Conservation (phyloP, 2,113 vertebrate species). For the Sander lucioperca region DNA sequence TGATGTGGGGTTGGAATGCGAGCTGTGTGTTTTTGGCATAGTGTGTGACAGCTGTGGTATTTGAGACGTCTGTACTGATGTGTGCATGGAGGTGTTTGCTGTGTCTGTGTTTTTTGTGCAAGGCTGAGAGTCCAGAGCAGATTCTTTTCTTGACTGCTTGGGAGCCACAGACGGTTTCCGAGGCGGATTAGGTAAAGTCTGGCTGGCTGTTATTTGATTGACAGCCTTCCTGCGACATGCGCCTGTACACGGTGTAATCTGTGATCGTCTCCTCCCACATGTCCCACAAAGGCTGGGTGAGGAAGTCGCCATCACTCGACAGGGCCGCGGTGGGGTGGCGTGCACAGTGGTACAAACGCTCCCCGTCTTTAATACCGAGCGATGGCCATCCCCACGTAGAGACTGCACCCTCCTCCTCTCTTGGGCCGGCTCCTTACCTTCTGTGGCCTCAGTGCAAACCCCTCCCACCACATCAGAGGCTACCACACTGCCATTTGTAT, state of each 20-base stretch:
- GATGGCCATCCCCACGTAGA: conserved; percentile 72
- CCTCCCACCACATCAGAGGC: conserved; percentile 84
- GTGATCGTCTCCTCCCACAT: conserved; percentile 80
- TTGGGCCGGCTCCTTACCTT: conserved; percentile 52
- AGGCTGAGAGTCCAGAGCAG: conserved; percentile 52
- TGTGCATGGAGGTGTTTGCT: conserved; percentile 40
- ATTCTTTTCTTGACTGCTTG: conserved; percentile 67
- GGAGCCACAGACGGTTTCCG: conserved; percentile 49
- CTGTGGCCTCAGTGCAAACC: conserved; percentile 80
- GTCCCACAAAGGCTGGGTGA: conserved; percentile 76
- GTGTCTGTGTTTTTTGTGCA: conserved; percentile 55
- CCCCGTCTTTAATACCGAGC: conserved; percentile 63
- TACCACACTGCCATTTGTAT: conserved; percentile 86
- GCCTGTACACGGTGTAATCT: conserved; percentile 77
- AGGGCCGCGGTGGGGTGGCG: conserved; percentile 79
- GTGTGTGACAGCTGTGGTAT: conserved; percentile 73
- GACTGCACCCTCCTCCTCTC: conserved; percentile 80
- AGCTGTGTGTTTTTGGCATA: conserved; percentile 75
- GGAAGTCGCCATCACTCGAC: conserved; percentile 63
- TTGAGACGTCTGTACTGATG: conserved; percentile 53
- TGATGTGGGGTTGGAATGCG: conserved; percentile 60
- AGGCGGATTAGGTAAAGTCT: conserved; percentile 80
- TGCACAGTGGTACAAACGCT: conserved; percentile 66
- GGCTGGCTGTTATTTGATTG: conserved; percentile 76
- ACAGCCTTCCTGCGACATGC: conserved; percentile 76